A percentile compares a stretch with the other conserved stretches of the same genome.
These are phyloP conservation scores for Xanthia icteritia DNA, from an alignment of 2,888 invertebrate genomes.

Conservation along the genomic window DNA sequence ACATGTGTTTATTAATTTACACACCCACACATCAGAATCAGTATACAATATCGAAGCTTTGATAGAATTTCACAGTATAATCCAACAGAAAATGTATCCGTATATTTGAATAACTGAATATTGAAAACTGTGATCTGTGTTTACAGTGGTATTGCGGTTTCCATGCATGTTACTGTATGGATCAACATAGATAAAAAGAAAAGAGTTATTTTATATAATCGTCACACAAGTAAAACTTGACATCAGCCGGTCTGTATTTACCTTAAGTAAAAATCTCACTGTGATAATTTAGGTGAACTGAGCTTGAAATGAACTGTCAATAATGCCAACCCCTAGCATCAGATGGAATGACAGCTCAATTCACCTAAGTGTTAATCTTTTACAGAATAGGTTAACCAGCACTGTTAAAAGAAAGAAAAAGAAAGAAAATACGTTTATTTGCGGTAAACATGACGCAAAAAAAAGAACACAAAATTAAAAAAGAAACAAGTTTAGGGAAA, in stretches of 20 bases:
- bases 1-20: not conserved
- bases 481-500: too few species aligned
- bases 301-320: not conserved
- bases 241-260: not conserved
- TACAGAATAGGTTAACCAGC: too few species aligned
- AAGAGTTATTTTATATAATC: not conserved
- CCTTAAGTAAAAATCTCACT: not conserved
- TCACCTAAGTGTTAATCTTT: too few species aligned
- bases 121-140: constrained; percentile 44
- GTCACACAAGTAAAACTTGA: not conserved
- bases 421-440: too few species aligned
- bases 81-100: constrained; percentile 42
- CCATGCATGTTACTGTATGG: not conserved
- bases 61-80: constrained; percentile 43
- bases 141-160: constrained; percentile 29
- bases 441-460: too few species aligned
- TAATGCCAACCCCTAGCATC: not conserved
- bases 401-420: too few species aligned
- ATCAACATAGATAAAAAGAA: constrained; percentile 7
- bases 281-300: not conserved
- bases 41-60: constrained; percentile 32
- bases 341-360: not conserved
- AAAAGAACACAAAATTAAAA: too few species aligned
- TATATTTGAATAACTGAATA: constrained; percentile 53
- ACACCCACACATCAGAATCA: not conserved